A percentile compares a stretch with the other conserved stretches of the same genome.
phyloP scores from a whole-genome alignment of 1,140 invertebrate species.

The Polypedilum vanderplanki region DNA sequence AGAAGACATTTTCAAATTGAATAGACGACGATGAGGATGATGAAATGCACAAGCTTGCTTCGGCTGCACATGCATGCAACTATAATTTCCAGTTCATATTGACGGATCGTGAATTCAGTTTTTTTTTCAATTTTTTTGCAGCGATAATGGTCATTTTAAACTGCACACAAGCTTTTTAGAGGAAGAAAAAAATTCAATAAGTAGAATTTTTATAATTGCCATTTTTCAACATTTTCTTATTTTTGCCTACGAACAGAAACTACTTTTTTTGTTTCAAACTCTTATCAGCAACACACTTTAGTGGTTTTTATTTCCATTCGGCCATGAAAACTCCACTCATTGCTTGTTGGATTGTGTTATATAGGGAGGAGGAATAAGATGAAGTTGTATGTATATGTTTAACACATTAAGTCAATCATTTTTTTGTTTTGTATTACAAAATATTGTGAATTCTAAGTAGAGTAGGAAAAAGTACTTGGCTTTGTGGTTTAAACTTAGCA shows the following conservation, averaged over 20 bases:
- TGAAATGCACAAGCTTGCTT: not conserved
- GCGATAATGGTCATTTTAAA: conserved; percentile 11
- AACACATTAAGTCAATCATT: too few species aligned
- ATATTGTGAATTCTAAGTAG: too few species aligned
- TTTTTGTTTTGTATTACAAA: too few species aligned
- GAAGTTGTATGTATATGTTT: too few species aligned
- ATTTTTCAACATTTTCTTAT: not conserved
- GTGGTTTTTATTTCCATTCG: not conserved
- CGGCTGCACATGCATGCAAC: not conserved
- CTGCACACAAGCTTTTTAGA: not conserved
- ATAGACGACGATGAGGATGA: not conserved
- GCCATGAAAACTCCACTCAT: not conserved
- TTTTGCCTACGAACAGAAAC: too few species aligned
- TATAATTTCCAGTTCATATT: not conserved
- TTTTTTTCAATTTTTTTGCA: not conserved
- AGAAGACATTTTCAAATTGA: not conserved
- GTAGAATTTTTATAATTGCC: not conserved
- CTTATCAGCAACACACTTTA: conserved; percentile 12
- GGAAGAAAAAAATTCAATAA: too few species aligned
- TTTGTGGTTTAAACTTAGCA: too few species aligned
- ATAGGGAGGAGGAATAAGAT: not conserved
- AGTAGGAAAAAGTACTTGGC: too few species aligned
- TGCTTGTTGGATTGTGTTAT: not conserved
- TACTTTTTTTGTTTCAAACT: not conserved
- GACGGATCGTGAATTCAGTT: conserved; percentile 7